phyloP scores from a whole-genome alignment of 2,113 vertebrate genomes.

The Poeciliopsis prolifica region DNA sequence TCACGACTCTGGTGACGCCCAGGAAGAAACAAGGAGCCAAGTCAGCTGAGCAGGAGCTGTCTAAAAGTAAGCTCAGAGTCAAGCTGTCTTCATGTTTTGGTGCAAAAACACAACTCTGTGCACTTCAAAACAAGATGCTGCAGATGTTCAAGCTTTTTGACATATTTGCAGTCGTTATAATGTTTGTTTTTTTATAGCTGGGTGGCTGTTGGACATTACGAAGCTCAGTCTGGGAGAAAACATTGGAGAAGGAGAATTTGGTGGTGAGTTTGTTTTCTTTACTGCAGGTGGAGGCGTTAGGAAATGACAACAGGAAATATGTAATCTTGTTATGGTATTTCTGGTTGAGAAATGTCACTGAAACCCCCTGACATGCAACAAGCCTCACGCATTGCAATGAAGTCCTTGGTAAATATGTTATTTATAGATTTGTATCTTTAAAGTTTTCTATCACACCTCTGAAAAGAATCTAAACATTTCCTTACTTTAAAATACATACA shows the following conservation, averaged over 20 bases:
- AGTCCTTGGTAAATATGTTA: no score
- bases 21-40: conserved; percentile 86
- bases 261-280: conserved; percentile 78
- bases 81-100: neutral
- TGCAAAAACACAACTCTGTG: neutral
- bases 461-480: neutral
- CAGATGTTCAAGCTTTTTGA: neutral
- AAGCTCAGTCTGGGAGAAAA: conserved; percentile 82
- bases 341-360: neutral
- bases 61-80: conserved; percentile 82
- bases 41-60: conserved; percentile 87
- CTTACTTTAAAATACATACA: no score
- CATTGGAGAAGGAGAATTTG: conserved; percentile 91
- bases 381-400: no score
- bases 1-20: conserved; percentile 86
- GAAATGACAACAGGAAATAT: neutral
- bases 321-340: neutral
- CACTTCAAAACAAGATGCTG: neutral
- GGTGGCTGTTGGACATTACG: conserved; percentile 89
- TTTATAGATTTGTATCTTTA: neutral
- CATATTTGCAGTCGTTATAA: neutral
- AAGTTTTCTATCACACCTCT: neutral
- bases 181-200: conserved; percentile 73
- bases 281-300: no score
- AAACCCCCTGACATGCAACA: neutral